Base-by-base conservation (phyloP, 2,888 invertebrate genomes). In the Drosophila mimetica region DNA sequence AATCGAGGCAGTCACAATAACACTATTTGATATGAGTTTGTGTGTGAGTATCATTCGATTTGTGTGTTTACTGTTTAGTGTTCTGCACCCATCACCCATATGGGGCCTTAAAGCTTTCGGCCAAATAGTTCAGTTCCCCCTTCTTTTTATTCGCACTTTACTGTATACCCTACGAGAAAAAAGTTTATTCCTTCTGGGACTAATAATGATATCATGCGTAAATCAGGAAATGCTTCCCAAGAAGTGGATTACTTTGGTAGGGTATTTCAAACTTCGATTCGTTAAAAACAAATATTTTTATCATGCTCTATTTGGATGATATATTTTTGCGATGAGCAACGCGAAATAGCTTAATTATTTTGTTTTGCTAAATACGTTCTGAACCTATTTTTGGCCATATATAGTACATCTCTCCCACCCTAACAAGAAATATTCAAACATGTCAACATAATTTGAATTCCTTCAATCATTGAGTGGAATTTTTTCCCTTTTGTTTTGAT, bases 281-380 rank as follows among this genome's bases (percentile, higher is more conserved):
- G n/a, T 47, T 55, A 46, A 39, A 57, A 64, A 39, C 46, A 3
- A 32, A 16, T 57, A 9, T 65, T 58, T 59, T 41, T 18, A 74
- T 47, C 63, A 53, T 48, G 51, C 25, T 64, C 39, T 42, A 18
- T 58, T 51, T 30, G 53, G 9, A 14, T 64, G 74, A 51, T 52
- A 59, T 50, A 34, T 36, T 50, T 71, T 8, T 16, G 36, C 22
- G 18, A 11, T 9, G 2, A 37, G 20, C 1, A 37, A 18, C 77
- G 72, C 48, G 53, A 73, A 81, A 71, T 74, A 76, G 72, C 72
- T 87, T 74, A 76, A 84, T 84, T 86, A 71, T 76, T 87, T 84
- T 84, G 89, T 84, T 83, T 84, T 86, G 77, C 60, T 47, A 37
- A 46, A n/a, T 28, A 36, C 54, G 13, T 2, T 55, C n/a, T 3